Evolutionary conservation across 2,888 invertebrate genomes (phyloP).

Genomic region (Synergus umbraculus): DNA sequence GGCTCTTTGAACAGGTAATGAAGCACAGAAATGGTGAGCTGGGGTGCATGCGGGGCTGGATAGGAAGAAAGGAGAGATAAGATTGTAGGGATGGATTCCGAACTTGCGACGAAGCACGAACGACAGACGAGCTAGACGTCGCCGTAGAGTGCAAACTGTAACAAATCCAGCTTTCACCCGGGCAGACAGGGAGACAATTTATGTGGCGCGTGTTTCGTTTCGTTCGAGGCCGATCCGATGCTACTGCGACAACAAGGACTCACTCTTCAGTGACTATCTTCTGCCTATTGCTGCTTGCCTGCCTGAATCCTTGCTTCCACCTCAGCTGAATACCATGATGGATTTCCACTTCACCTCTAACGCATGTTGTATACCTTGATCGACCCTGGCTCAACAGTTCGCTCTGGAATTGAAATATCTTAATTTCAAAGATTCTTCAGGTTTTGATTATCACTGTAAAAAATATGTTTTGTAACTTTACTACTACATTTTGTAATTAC

Average conservation of each 20-base stretch:
- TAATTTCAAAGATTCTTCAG: no score
- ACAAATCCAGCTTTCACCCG: conserved; percentile 77
- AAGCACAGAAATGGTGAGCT: conserved; percentile 27
- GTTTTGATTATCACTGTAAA: no score
- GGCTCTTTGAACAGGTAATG: conserved; percentile 45
- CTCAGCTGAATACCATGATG: conserved; percentile 13
- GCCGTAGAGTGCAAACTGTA: conserved; percentile 75
- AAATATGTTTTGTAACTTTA: no score
- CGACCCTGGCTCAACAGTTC: background rate
- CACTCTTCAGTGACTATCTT: conserved; percentile 61
- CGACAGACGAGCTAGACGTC: conserved; percentile 67
- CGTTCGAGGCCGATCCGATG: conserved; percentile 64
- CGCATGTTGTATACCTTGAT: background rate
- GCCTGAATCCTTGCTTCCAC: conserved; percentile 20
- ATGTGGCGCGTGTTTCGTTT: conserved; percentile 76
- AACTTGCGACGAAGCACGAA: conserved; percentile 48
- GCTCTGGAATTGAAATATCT: background rate
- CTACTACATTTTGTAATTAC: no score
- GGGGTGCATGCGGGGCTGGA: background rate
- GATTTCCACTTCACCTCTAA: conserved; percentile 2
- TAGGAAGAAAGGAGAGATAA: conserved; percentile 46
- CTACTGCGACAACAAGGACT: conserved; percentile 66
- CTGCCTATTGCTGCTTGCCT: conserved; percentile 53
- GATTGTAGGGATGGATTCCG: conserved; percentile 56
- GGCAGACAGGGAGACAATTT: conserved; percentile 76